Percentiles rank a stretch among this genome's conserved stretches.
Evolutionary conservation across 2,113 vertebrate genomes (phyloP).

Genomic region (Chlamydotis undulata): DNA sequence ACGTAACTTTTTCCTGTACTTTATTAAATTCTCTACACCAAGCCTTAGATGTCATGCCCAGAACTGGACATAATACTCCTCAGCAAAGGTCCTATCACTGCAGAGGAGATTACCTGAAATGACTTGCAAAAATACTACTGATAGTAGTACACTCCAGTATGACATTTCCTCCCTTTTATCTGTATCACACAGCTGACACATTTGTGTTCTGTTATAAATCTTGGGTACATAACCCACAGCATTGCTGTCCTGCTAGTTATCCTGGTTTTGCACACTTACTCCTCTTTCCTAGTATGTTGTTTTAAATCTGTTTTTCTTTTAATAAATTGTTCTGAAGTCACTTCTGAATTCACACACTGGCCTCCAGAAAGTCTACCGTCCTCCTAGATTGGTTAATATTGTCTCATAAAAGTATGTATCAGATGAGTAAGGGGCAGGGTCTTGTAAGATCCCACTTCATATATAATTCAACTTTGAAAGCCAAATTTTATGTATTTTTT

Average conservation of each 20-base stretch:
- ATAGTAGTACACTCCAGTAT: neutral
- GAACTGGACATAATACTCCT: neutral
- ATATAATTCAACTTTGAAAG: neutral
- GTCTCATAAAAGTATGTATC: neutral
- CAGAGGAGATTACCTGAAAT: neutral
- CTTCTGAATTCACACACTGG: neutral
- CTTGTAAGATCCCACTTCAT: neutral
- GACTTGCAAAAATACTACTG: neutral
- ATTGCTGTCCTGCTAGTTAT: neutral
- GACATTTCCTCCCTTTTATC: neutral
- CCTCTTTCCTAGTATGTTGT: neutral
- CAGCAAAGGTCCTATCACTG: neutral
- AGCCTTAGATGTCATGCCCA: neutral
- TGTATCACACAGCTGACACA: neutral
- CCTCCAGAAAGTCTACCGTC: neutral
- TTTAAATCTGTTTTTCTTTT: neutral
- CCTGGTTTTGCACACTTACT: neutral
- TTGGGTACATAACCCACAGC: neutral
- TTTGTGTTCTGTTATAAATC: neutral
- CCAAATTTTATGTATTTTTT: neutral
- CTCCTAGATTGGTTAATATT: accelerated
- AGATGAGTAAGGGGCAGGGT: neutral
- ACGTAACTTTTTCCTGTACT: neutral
- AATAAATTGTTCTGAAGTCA: neutral
- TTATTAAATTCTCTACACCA: neutral